phyloP scores from a whole-genome alignment of 1,140 invertebrate genomes.

The Thaumatotibia leucotreta region DNA sequence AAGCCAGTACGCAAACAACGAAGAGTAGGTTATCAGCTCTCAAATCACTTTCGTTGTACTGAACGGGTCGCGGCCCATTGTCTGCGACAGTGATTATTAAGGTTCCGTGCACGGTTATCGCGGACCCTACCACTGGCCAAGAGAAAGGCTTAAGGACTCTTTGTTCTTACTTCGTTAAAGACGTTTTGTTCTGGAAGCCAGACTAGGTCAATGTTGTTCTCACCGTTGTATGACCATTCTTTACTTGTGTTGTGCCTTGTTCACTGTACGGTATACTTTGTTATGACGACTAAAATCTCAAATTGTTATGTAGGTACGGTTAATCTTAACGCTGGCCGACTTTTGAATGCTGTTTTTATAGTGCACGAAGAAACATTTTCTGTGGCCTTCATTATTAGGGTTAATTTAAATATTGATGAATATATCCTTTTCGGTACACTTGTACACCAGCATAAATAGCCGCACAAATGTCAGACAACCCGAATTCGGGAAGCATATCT shows the following conservation, averaged over 20 bases:
- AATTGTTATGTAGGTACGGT: not conserved
- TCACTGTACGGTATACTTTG: not conserved
- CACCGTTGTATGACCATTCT: not conserved
- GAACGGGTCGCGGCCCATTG: conserved; percentile 2
- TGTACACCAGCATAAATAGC: too few species aligned
- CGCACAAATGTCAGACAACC: too few species aligned
- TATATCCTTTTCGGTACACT: too few species aligned
- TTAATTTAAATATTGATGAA: too few species aligned
- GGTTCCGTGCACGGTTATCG: not conserved
- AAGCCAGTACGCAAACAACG: not conserved
- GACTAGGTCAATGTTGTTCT: conserved; percentile 9
- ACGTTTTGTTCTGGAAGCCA: not conserved
- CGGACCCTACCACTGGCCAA: not conserved
- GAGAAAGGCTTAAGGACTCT: not conserved
- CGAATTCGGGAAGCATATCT: too few species aligned
- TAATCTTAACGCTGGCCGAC: too few species aligned
- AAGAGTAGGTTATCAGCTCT: conserved; percentile 10
- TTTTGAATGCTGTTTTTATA: not conserved
- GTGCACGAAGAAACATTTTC: too few species aligned
- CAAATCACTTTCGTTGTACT: conserved; percentile 10
- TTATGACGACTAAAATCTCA: not conserved
- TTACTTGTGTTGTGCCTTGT: not conserved
- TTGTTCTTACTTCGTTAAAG: not conserved
- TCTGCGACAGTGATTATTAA: not conserved
- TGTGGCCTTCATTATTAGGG: too few species aligned